Evolutionary conservation across 2,113 vertebrate genomes (phyloP).

Genomic region (Psilopogon haemacephalus): DNA sequence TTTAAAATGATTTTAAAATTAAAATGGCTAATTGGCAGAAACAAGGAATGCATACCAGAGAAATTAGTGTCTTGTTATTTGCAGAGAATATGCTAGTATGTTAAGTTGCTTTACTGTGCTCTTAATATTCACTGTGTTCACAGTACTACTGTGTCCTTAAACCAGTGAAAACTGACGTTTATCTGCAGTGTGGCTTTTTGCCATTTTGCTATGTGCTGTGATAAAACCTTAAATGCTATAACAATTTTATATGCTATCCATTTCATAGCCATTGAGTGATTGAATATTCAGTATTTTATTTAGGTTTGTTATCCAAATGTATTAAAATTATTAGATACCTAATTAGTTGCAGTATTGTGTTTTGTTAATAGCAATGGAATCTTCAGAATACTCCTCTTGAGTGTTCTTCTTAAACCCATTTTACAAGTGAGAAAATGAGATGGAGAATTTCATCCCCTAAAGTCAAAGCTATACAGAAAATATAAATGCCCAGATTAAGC

Average conservation of each 20-base stretch:
- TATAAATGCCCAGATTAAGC: not conserved
- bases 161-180: not conserved
- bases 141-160: not conserved
- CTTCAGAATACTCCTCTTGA: not conserved
- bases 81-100: not conserved
- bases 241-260: not conserved
- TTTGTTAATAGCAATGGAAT: not conserved
- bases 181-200: not conserved
- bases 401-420: not conserved
- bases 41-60: not conserved
- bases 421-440: not conserved
- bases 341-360: not conserved
- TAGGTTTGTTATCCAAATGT: not conserved
- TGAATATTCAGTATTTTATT: not conserved
- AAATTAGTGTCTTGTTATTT: not conserved
- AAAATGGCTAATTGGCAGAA: not conserved
- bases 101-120: not conserved
- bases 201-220: not conserved
- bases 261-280: not conserved
- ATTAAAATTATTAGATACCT: not conserved
- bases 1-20: not conserved
- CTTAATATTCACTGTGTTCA: not conserved
- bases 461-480: not conserved
- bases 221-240: not conserved
- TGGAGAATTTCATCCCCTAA: not conserved